These are phyloP conservation scores for Neolamprologus ventralis DNA, from an alignment of 2,113 vertebrate species.

Conservation along the genomic window DNA sequence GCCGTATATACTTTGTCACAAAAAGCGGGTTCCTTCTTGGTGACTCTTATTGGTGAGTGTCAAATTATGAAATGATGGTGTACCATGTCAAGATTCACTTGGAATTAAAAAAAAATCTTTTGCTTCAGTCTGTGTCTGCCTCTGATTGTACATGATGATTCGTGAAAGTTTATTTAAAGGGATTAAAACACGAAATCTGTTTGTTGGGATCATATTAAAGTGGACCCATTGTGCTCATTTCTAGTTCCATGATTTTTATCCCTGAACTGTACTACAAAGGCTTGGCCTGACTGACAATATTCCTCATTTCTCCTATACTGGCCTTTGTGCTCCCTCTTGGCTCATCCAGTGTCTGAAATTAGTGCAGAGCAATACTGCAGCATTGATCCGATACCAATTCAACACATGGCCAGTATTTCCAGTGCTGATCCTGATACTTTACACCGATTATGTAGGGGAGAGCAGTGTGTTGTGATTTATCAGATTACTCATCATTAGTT, in stretches of 20 bases:
- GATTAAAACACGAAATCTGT: not conserved
- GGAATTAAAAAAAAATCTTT: conserved; percentile 97
- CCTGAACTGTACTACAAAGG: not conserved
- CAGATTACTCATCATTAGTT: not conserved
- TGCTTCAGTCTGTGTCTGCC: conserved; percentile 72
- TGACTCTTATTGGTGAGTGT: conserved; percentile 99
- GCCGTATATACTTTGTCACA: conserved; percentile 99
- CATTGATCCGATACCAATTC: not conserved
- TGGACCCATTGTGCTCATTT: no score
- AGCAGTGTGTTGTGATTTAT: not conserved
- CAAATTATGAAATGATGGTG: conserved; percentile 99
- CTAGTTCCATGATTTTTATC: not conserved
- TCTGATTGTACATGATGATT: not conserved
- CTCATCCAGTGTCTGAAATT: not conserved
- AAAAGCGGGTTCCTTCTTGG: conserved; percentile 99
- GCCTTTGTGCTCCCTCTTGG: not conserved
- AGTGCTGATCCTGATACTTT: not conserved
- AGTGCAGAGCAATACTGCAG: not conserved
- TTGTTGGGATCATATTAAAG: not conserved
- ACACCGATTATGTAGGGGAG: not conserved
- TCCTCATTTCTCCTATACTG: not conserved
- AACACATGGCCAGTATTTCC: not conserved
- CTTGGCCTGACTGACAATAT: not conserved
- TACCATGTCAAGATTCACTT: conserved; percentile 98
- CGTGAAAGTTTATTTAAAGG: not conserved